phyloP scores from a whole-genome alignment of 2,888 invertebrate genomes.

The Lepidochrysops patricia region DNA sequence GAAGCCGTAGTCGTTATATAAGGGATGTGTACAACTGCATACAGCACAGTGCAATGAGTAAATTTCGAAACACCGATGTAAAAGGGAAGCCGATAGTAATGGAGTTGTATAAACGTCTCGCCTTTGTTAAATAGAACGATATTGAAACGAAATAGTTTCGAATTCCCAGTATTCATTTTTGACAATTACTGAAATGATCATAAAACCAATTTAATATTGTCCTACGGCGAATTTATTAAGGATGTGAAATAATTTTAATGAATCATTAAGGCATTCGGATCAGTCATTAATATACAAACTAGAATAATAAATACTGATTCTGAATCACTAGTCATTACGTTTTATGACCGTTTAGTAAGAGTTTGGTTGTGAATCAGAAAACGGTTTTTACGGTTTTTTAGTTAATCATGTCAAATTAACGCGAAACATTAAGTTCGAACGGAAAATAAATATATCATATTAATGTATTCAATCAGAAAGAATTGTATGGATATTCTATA shows the following conservation, averaged over 20 bases:
- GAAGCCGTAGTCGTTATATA: too few species aligned
- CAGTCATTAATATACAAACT: background rate
- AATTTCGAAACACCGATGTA: too few species aligned
- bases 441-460: conserved; percentile 32
- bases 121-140: too few species aligned
- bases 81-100: too few species aligned
- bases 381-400: conserved; percentile 36
- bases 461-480: conserved; percentile 22
- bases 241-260: background rate
- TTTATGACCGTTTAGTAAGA: conserved; percentile 17
- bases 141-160: too few species aligned
- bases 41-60: too few species aligned
- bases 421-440: conserved; percentile 34
- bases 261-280: background rate
- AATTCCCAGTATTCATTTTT: too few species aligned
- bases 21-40: too few species aligned
- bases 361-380: conserved; percentile 27
- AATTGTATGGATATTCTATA: conserved; percentile 27
- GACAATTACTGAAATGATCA: too few species aligned
- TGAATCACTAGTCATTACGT: background rate
- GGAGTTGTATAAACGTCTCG: too few species aligned
- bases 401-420: conserved; percentile 43
- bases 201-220: too few species aligned
- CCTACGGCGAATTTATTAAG: background rate
- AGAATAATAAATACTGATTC: background rate